These are phyloP conservation scores for Gandaritis pyraliata DNA, from an alignment of 2,888 invertebrate species.

Conservation along the genomic window DNA sequence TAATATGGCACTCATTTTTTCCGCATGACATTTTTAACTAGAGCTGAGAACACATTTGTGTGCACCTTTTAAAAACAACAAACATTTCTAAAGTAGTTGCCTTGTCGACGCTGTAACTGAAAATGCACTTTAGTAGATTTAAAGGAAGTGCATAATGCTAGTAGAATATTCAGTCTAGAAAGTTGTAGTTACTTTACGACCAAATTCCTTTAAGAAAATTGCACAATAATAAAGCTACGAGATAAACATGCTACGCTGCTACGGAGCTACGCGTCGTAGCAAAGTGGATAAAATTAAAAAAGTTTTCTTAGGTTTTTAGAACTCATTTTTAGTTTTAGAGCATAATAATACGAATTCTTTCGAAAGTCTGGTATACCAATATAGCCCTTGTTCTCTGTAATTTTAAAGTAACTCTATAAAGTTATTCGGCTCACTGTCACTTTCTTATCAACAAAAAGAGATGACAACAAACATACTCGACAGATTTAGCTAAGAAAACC, in stretches of 20 bases:
- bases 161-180: slow-evolving; percentile 13
- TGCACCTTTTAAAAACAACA: not conserved
- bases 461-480: no score
- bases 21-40: not conserved
- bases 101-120: not conserved
- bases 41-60: no score
- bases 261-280: slow-evolving; percentile 9
- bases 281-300: slow-evolving; percentile 2
- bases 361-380: no score
- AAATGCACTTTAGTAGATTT: slow-evolving; percentile 1
- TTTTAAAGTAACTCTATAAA: no score
- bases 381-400: no score
- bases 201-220: slow-evolving; percentile 20
- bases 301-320: not conserved
- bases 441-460: no score
- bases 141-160: slow-evolving; percentile 10
- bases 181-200: slow-evolving; percentile 21
- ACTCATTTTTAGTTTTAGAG: not conserved
- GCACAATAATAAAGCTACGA: slow-evolving; percentile 23
- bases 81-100: not conserved
- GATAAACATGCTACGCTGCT: slow-evolving; percentile 9
- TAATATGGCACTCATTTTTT: slow-evolving; percentile 1
- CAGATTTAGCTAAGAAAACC: no score
- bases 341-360: no score
- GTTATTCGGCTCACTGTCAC: no score